Evolutionary conservation across 2,797 vertebrate genomes (phyloP).

Genomic region (Buphagus erythrorhynchus): DNA sequence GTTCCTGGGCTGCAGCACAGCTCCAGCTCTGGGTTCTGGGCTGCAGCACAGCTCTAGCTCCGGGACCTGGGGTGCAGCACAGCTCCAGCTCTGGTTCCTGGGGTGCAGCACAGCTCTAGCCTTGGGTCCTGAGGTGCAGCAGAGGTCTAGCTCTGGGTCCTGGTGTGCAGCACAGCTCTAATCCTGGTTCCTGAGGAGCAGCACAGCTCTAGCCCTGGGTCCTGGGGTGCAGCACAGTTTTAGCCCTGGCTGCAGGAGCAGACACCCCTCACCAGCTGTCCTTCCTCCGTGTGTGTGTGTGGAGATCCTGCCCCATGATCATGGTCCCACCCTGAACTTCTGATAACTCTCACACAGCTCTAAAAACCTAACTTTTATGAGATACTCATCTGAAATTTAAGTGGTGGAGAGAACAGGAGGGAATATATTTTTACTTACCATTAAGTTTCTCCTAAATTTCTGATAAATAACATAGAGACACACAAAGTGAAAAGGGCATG

Average conservation of each 20-base stretch:
- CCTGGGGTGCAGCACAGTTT: too few species aligned
- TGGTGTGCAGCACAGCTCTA: too few species aligned
- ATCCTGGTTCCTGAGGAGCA: too few species aligned
- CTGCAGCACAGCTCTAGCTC: too few species aligned
- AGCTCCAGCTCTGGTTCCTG: too few species aligned
- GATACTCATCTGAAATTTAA: not conserved
- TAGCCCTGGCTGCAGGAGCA: not conserved
- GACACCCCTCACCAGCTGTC: fast-evolving
- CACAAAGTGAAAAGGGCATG: not conserved
- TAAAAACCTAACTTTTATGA: not conserved
- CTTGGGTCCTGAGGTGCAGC: too few species aligned
- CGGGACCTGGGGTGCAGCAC: too few species aligned
- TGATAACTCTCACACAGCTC: not conserved
- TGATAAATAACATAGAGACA: not conserved
- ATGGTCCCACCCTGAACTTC: not conserved
- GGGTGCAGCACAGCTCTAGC: too few species aligned
- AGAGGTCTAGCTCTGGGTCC: too few species aligned
- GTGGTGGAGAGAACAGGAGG: not conserved
- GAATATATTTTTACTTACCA: not conserved
- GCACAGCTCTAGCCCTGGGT: too few species aligned
- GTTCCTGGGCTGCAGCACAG: too few species aligned
- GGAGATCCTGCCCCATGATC: not conserved
- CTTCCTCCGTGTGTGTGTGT: fast-evolving
- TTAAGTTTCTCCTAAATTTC: not conserved
- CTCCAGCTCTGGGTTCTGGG: too few species aligned